Base-by-base conservation (phyloP, 2,888 invertebrate species). In the Oscheius onirici region DNA sequence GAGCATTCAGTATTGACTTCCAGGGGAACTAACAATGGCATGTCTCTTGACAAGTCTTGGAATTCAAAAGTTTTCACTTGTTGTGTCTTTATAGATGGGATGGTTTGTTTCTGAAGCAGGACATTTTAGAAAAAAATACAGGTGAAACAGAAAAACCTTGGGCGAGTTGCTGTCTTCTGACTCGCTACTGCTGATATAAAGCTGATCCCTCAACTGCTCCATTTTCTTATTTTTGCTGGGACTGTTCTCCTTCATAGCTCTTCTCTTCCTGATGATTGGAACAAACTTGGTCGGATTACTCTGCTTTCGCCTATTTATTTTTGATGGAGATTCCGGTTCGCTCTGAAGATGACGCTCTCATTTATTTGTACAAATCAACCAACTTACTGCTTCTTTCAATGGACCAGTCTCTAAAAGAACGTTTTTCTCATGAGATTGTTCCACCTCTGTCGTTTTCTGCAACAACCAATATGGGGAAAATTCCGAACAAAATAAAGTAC, bases 1-100 rank as follows among this genome's bases (percentile, higher is more conserved):
- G 52, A 52, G 24, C 52, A 52, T 52, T 52, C 52, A 20, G 52
- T 52, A 3, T 22, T 26, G 8, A 58, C 17, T 58, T 40, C 58
- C 41, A 58, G 11, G 1, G 58, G 43, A n/a, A 40, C 6, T 3
- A 58, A 17, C 40, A 40, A 1, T 6, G 58, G 58, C 58, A 58
- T 58, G n/a, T 58, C 58, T 11, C 41, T n/a, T 2, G 58, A 41
- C 20, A 43, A 41, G 3, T 58, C 58, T 41, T 34, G 41, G 13
- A 58, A 58, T 40, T 41, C 20, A 13, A 41, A 58, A 26, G 26
- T 24, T 3, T 8, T 34, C 34, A 8, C 3, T 8, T 34, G 3
- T 34, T 34, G 5, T 34, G 3, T 28, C 55, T 26, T 20, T 11
- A 20, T 3, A 11, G 51, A 20, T 11, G 51, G 51, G 57, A 28